phyloP scores from a whole-genome alignment of 2,888 invertebrate species.

The Tetanocera ferruginea region DNA sequence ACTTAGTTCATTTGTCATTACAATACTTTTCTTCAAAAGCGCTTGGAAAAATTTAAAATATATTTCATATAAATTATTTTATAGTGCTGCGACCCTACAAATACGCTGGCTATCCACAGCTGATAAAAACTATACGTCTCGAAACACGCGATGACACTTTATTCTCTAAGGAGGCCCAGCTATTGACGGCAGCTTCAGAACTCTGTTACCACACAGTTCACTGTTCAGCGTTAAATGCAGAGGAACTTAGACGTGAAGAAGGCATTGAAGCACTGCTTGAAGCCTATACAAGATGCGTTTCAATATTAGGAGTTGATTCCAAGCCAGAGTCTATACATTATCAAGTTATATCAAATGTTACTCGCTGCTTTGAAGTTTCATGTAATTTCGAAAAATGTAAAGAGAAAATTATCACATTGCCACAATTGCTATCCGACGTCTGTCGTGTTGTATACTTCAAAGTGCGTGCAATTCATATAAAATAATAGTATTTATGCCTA shows the following conservation, averaged over 20 bases:
- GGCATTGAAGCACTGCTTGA: constrained; percentile 89
- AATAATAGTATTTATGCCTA: not conserved
- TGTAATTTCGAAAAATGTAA: constrained; percentile 93
- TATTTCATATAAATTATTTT: too few species aligned
- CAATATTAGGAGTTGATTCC: constrained; percentile 86
- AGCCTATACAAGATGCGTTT: constrained; percentile 94
- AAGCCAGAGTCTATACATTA: constrained; percentile 85
- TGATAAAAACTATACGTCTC: constrained; percentile 93
- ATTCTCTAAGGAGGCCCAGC: constrained; percentile 86
- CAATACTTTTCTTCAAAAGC: too few species aligned
- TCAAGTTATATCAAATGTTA: constrained; percentile 91
- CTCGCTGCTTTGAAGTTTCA: constrained; percentile 95
- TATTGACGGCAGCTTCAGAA: constrained; percentile 93
- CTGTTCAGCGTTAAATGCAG: constrained; percentile 97
- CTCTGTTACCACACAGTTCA: constrained; percentile 96
- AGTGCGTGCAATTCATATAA: constrained; percentile 69
- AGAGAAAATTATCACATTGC: constrained; percentile 86
- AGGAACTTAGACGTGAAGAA: constrained; percentile 94
- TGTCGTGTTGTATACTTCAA: constrained; percentile 89
- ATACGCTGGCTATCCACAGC: constrained; percentile 98
- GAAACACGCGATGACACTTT: constrained; percentile 94
- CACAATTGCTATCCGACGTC: constrained; percentile 88
- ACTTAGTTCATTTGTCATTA: not conserved
- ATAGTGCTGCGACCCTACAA: constrained; percentile 93
- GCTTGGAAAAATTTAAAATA: too few species aligned